Evolutionary conservation across 92 coral and sea anemone species (phyloP), one percentile per base, ranked within the genome.

Genomic region (Actinostola sp.): DNA sequence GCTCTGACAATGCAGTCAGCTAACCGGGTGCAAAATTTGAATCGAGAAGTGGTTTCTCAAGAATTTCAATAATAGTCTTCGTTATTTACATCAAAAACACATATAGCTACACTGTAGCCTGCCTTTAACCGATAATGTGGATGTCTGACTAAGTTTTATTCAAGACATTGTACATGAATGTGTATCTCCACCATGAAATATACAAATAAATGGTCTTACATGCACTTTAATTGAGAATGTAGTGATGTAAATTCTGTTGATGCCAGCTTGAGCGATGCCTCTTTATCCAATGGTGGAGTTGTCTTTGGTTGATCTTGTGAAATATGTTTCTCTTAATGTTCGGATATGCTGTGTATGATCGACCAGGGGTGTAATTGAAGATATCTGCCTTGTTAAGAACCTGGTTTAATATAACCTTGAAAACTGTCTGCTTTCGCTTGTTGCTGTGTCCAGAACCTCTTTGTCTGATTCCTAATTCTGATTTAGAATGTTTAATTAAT

Each of bases 321-420:
- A 46, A 80, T 14, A 80, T 23, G 53, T 66, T 46, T 41, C 72
- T 19, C 30, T 55, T 77, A 30, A 25, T 33, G 24, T 33, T 27
- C 10, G 73, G 73, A 71, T 60, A 80, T 19, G 75, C 78, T 38
- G 51, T 38, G 50, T 61, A 79, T 26, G 56, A 42, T 61, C 79
- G 52, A 0, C 84, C 84, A 77, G 83, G 84, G 30, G 70, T 60
- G 63, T 61, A 77, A n/a, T 41, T 24, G 53, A 84, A 77, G 6
- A 63, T 69, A 16, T 26, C 42, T 45, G 61, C 81, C 24, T 61
- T 60, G 38, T 57, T 72, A 48, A 70, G 71, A 38, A 84, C 30
- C 35, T 84, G 90, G 25, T 81, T 56, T 42, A 86, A 69, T 36
- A 86, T 63, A 8, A 50, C 46, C 43, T 41, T 32, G 45, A 80